phyloP scores from a whole-genome alignment of 2,113 vertebrate species.

The Rallus limicola region DNA sequence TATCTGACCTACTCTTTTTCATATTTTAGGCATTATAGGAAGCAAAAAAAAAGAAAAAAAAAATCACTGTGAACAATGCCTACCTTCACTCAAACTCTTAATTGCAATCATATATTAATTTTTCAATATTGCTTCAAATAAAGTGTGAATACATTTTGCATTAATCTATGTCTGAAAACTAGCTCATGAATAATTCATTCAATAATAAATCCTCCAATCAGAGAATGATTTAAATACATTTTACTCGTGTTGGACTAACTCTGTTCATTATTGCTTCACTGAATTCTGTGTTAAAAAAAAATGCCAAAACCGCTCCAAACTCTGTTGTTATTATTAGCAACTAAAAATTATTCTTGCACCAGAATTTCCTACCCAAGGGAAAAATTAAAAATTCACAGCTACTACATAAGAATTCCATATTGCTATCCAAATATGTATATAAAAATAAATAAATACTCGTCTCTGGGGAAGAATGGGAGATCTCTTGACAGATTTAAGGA shows the following conservation, averaged over 20 bases:
- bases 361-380: background rate
- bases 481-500: background rate
- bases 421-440: background rate
- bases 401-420: background rate
- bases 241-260: background rate
- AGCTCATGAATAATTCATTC: conserved; percentile 38
- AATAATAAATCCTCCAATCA: conserved; percentile 1
- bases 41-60: background rate
- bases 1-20: background rate
- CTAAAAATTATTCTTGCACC: background rate
- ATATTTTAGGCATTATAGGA: background rate
- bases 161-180: conserved; percentile 24
- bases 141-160: background rate
- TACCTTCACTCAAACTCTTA: conserved; percentile 1
- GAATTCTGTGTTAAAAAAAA: background rate
- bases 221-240: background rate
- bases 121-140: conserved; percentile 32
- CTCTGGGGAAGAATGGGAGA: background rate
- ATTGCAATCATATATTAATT: conserved; percentile 21
- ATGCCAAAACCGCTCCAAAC: background rate
- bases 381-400: background rate
- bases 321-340: background rate
- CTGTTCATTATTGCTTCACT: background rate
- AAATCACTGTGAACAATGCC: background rate
- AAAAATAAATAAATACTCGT: background rate